Conservation (phyloP, 2,113 vertebrate genomes). For the Furnarius figulus region DNA sequence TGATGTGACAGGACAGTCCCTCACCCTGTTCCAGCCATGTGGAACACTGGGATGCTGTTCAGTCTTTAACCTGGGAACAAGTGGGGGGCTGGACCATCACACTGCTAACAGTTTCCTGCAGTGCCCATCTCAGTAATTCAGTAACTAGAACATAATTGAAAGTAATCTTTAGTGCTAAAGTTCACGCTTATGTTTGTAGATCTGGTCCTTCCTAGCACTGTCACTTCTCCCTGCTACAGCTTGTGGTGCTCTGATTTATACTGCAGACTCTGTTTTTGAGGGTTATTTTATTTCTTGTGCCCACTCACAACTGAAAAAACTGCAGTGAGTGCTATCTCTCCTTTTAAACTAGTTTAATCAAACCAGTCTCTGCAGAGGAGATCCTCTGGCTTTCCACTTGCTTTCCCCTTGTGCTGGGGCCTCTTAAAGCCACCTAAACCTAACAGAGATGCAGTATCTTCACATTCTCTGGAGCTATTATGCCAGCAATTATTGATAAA, state of each 20-base stretch:
- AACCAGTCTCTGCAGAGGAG: background rate
- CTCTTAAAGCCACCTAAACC: background rate
- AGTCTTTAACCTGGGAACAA: background rate
- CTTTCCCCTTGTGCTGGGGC: background rate
- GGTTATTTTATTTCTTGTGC: background rate
- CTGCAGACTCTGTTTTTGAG: rapidly evolving
- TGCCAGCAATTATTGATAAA: background rate
- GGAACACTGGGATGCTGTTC: background rate
- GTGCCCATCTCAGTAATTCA: background rate
- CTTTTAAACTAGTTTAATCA: background rate
- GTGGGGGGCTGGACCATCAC: background rate
- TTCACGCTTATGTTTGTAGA: background rate
- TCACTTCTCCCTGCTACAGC: background rate
- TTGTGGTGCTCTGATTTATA: background rate
- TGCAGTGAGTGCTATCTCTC: background rate
- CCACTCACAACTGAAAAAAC: background rate
- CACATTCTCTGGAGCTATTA: background rate
- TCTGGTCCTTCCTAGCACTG: background rate
- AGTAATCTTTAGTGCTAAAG: background rate
- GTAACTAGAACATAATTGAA: background rate
- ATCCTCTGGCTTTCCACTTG: background rate
- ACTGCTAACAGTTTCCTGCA: background rate
- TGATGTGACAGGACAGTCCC: background rate
- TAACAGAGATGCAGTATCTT: background rate
- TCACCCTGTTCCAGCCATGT: too few relatives aligned